These are phyloP conservation scores for Panagrolaimus sp. DNA, from an alignment of 1,140 invertebrate genomes.

Conservation along the genomic window DNA sequence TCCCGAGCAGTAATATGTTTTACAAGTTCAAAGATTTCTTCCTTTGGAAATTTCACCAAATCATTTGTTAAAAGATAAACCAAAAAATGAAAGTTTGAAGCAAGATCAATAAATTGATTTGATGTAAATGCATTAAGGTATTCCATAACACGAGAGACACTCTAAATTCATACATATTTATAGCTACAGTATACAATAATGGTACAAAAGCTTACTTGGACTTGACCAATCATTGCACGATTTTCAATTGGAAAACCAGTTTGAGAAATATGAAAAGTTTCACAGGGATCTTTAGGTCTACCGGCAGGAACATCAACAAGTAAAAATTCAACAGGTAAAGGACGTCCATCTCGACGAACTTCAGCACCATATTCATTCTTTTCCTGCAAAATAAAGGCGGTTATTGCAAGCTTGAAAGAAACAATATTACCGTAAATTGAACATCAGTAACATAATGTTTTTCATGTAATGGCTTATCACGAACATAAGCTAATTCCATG, in stretches of 20 bases:
- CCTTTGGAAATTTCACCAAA: constrained; percentile 36
- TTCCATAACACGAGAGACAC: constrained; percentile 27
- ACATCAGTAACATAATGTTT: constrained; percentile 98
- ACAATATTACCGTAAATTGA: constrained; percentile 80
- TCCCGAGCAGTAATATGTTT: constrained; percentile 33
- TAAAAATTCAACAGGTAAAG: constrained; percentile 92
- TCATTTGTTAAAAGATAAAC: constrained; percentile 53
- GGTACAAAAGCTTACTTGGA: constrained; percentile 32
- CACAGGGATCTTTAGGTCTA: constrained; percentile 66
- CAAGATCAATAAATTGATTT: constrained; percentile 49
- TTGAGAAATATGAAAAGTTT: constrained; percentile 29
- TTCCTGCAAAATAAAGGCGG: constrained; percentile 66
- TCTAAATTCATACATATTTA: constrained; percentile 35
- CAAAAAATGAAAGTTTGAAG: constrained; percentile 55
- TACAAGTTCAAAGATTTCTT: constrained; percentile 38
- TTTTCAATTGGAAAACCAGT: constrained; percentile 51
- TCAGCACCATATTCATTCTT: constrained; percentile 96
- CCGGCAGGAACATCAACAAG: constrained; percentile 90
- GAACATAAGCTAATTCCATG: constrained; percentile 87
- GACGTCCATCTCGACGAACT: constrained; percentile 80
- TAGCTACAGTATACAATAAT: not conserved
- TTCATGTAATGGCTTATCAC: constrained; percentile 72
- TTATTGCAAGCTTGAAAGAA: not conserved
- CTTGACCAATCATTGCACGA: constrained; percentile 37
- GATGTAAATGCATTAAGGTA: constrained; percentile 37